Evolutionary conservation across 1,140 invertebrate species (phyloP), one percentile per base, ranked within the genome.

Genomic region (Penaeus vannamei): DNA sequence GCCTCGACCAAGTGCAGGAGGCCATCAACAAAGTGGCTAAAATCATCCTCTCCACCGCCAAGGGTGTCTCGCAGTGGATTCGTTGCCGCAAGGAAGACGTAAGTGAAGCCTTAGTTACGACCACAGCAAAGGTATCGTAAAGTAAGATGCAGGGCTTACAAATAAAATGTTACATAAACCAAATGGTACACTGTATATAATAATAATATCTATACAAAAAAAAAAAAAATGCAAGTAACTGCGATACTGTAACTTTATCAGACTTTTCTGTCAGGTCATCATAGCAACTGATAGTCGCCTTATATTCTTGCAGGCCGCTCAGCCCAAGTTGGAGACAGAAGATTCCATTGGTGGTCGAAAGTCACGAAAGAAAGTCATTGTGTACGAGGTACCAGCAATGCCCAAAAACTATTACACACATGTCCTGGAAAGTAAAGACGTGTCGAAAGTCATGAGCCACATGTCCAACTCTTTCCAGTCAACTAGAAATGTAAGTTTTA

Each of bases 381-480:
- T 86, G 87, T 96, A 96, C 1, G 94, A 94, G 66, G 97, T 97
- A 93, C 96, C 96, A 0, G 94, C 95, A 84, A 96, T 98, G 93
- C 94, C 95, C 46, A 96, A 95, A 92, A 98, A 98, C 92, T 99
- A 98, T 93, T 97, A 96, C 92, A 95, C 94, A 86, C 95, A 96
- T 91, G 96, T 98, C 4, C 97, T 97, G 94, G 98, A 99, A 92
- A 98, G 98, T 93, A 98, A 99, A 92, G 98, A 99, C 92, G 95
- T 99, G 86, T 94, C 96, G 19, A 98, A 98, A 93, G 95, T 97
- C 10, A 93, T 97, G 32, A 96, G 96, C 12, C 94, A 97, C 60
- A 93, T 99, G 17, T 96, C 96, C 42, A 96, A 95, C 86, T 97
- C 85, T 20, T 85, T 88, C 77, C 90, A 91, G 83, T 84, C 87